Conservation (phyloP, 2,113 vertebrate species). For the Hippoglossus stenolepis region DNA sequence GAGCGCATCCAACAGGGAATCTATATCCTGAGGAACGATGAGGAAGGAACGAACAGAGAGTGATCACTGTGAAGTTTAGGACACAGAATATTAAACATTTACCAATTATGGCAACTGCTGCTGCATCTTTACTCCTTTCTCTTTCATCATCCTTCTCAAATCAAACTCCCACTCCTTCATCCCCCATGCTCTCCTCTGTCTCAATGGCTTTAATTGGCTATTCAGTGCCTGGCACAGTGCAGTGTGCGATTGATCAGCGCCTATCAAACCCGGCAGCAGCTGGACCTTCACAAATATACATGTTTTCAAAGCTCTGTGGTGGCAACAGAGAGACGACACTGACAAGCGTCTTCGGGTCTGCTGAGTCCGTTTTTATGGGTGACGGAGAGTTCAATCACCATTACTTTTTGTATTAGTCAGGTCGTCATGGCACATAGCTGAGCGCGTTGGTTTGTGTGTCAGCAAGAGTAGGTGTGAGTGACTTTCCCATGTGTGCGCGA, state of each 20-base stretch:
- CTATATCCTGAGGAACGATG: constrained; percentile 48
- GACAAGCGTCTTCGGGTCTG: constrained; percentile 74
- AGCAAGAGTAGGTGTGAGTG: constrained; percentile 27
- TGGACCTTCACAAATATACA: constrained; percentile 52
- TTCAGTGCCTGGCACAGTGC: constrained; percentile 59
- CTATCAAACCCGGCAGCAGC: constrained; percentile 58
- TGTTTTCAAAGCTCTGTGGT: constrained; percentile 42
- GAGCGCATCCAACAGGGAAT: constrained; percentile 50
- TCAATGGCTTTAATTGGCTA: constrained; percentile 72
- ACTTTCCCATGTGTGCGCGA: constrained; percentile 7
- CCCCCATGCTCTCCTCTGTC: constrained; percentile 29
- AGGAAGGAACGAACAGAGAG: constrained; percentile 10
- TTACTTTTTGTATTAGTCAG: constrained; percentile 50
- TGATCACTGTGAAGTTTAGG: constrained; percentile 29
- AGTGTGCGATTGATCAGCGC: constrained; percentile 51
- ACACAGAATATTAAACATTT: constrained; percentile 55
- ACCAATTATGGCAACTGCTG: not conserved
- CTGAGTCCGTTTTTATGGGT: constrained; percentile 63
- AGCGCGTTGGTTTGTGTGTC: constrained; percentile 37
- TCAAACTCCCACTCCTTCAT: constrained; percentile 29
- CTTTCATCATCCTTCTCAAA: constrained; percentile 40
- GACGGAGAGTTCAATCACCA: constrained; percentile 70
- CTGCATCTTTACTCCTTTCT: constrained; percentile 18
- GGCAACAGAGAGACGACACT: constrained; percentile 35
- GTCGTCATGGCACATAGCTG: constrained; percentile 27